A percentile compares a stretch with the other conserved stretches of the same genome.
Conservation (phyloP, 2,113 vertebrate species). For the Amphilophus citrinellus region DNA sequence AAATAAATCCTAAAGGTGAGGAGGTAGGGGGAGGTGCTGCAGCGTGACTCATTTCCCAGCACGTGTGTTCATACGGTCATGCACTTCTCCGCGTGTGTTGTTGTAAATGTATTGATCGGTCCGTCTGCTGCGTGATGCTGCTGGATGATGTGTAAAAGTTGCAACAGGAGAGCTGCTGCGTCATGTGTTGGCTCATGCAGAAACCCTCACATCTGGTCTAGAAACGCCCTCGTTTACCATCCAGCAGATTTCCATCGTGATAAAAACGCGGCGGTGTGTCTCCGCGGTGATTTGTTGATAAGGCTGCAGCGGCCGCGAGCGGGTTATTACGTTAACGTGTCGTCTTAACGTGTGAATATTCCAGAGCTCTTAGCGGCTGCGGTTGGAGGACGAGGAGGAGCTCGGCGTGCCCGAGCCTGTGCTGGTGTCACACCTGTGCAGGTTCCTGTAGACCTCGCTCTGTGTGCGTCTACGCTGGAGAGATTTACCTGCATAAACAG, state of each 20-base stretch:
- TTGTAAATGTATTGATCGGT: background rate
- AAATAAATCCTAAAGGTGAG: conserved; percentile 12
- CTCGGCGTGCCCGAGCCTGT: background rate
- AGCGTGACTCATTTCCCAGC: conserved; percentile 26
- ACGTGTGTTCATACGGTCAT: conserved; percentile 1
- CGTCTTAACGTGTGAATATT: background rate
- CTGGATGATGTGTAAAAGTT: conserved; percentile 48
- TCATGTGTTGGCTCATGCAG: conserved; percentile 52
- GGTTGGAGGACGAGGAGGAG: background rate
- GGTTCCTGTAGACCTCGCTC: background rate
- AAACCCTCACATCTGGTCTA: conserved; percentile 23
- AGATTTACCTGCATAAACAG: conserved; percentile 58
- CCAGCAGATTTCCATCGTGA: background rate
- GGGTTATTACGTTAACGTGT: background rate
- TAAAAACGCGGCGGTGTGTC: background rate
- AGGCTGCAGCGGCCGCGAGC: conserved; percentile 12
- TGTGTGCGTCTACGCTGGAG: background rate
- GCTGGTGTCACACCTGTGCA: background rate
- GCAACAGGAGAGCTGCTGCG: conserved; percentile 47
- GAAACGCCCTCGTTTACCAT: background rate
- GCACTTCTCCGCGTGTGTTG: background rate
- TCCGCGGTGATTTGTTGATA: conserved; percentile 24
- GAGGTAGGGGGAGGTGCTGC: conserved; percentile 25
- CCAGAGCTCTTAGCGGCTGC: conserved; percentile 12
- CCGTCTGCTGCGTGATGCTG: conserved; percentile 25